Base-by-base conservation (phyloP, 30 jellyfish, hydroid and myxozoan species). In the Mastigias papua region DNA sequence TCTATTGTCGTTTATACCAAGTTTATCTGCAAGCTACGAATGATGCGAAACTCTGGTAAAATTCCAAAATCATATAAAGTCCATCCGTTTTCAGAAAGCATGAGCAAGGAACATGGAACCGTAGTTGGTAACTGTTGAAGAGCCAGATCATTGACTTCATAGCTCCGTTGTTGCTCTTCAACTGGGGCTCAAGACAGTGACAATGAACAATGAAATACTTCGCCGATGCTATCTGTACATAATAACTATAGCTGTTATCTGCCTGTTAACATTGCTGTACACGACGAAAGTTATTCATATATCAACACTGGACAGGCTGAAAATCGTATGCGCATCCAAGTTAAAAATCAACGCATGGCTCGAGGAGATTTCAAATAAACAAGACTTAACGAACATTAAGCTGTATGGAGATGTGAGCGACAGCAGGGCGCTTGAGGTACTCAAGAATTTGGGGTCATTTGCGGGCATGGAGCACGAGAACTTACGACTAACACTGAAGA, bases 241-340 rank as follows among this genome's bases (percentile, higher is more conserved):
- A 34, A 35, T 83, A 51, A 27, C 67, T 21, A 26, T 83, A 8
- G 85, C 92, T 23, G 46, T 71, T 4, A 74, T 70, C 32, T 69
- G 92, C 51, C 42, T 83, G 69, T 71, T 83, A 17, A 71, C 82
- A 64, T 71, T 83, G 57, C 57, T 83, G 57, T 75, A 83, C 49
- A 83, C 92, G 16, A 83, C 82, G 6, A 65, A 82, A 73, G 32
- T 69, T 29, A 57, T 83, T 3, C 77, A 83, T 42, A 19, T 83
- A 7, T 61, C 86, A 17, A 33, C 70, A 11, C 2, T 60, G 50
- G 75, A 54, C 27, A 57, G 73, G 54, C 72, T 83, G 27, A 29
- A 77, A 8, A 7, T 78, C 35, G 31, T 57, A 30, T 77, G 88
- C 60, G 46, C 77, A 26, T 77, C 88, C 15, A 77, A 77, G 48